Base-by-base conservation (phyloP, 2,888 invertebrate species). In the Eumerus sabulonum region DNA sequence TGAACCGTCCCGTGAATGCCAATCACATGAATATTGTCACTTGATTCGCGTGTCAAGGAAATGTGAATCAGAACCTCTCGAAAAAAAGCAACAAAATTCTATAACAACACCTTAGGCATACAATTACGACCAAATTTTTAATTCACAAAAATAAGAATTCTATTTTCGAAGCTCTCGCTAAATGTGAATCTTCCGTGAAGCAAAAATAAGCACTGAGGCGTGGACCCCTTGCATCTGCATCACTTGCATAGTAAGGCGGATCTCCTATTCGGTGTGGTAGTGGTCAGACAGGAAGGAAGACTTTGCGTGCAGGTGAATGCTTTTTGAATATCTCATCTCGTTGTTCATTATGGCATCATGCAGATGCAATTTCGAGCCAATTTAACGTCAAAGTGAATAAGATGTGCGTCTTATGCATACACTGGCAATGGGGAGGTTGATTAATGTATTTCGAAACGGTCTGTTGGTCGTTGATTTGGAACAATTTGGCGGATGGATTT, bases 1-100 rank as follows among this genome's bases (percentile, higher is more conserved):
- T 40, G 13, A 50, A 35, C 35, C 50, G 35, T 35, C 14, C 9
- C 35, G 35, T 51, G 14, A 27, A 60, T 54, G 60, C 60, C 67
- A 74, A 74, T 74, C 68, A 74, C 68, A 68, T 68, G 66, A 50
- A 72, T 66, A 72, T 76, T 76, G 60, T 76, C 72, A 71, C 76
- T 60, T 66, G 72, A 27, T 27, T 67, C 76, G 54, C 71, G 60
- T 66, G 60, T 76, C 63, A 53, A 64, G 59, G 76, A 59, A 59
- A 62, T 68, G 45, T 68, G 56, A 44, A 68, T 68, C 62, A 13
- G 14, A 27, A 42, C 35, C n/a, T n/a, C n/a, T n/a, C n/a, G n/a
- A n/a, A n/a, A 42, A 13, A 51, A 9, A 51, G 36, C 35, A 27
- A 18, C 16, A 63, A n/a, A n/a, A 42, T 18, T 11, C 36, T 11